These are phyloP conservation scores for Amphimallon solstitiale DNA, from an alignment of 2,888 invertebrate species.

Conservation along the genomic window DNA sequence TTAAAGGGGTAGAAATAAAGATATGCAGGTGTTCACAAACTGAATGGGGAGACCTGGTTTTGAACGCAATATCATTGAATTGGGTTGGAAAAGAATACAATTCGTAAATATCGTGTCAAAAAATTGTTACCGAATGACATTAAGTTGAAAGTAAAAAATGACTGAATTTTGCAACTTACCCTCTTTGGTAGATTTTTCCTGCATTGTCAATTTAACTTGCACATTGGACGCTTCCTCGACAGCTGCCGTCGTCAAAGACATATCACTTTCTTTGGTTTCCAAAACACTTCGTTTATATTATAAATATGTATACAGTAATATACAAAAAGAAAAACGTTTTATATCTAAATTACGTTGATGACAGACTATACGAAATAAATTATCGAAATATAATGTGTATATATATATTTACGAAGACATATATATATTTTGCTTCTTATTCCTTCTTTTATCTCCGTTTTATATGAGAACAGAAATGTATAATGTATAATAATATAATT, in stretches of 20 bases:
- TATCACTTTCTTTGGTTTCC: constrained; percentile 17
- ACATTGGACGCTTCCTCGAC: constrained; percentile 1
- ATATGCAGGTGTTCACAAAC: no score
- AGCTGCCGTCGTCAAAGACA: constrained; percentile 25
- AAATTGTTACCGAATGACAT: no score
- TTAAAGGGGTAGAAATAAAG: no score
- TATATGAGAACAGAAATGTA: constrained; percentile 35
- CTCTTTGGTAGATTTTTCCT: constrained; percentile 31
- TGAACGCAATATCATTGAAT: no score
- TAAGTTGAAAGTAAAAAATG: no score
- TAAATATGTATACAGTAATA: constrained; percentile 1
- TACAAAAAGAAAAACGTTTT: neutral
- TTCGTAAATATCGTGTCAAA: no score
- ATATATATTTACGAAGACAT: constrained; percentile 23
- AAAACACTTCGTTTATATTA: constrained; percentile 4
- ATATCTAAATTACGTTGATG: constrained; percentile 6
- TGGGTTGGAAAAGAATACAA: no score
- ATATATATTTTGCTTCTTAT: no score
- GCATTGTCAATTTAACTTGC: neutral
- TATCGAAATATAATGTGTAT: no score
- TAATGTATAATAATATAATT: constrained; percentile 22
- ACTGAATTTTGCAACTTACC: constrained; percentile 16
- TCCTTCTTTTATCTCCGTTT: constrained; percentile 4
- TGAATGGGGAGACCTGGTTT: no score
- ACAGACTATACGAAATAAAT: no score